These are phyloP conservation scores for Pleuronectes platessa DNA, from an alignment of 2,113 vertebrate genomes.

Conservation along the genomic window DNA sequence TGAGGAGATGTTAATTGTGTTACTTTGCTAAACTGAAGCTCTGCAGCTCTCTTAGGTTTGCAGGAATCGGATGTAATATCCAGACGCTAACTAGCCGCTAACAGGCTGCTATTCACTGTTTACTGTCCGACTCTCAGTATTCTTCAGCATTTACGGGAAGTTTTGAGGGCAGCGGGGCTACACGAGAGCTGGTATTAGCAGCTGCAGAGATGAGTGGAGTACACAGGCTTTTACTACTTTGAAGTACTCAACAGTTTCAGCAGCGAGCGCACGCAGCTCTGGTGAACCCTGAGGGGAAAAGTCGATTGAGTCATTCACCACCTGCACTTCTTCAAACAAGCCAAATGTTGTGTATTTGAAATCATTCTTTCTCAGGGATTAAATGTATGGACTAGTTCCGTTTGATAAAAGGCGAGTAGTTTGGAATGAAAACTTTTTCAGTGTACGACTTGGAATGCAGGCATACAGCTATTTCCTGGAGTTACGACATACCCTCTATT, in stretches of 20 bases:
- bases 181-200: neutral
- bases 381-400: neutral
- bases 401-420: neutral
- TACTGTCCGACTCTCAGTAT: neutral
- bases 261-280: neutral
- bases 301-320: neutral
- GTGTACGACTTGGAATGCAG: neutral
- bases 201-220: neutral
- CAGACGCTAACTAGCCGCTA: neutral
- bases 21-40: too few relatives aligned
- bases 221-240: neutral
- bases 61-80: neutral
- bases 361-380: neutral
- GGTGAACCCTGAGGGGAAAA: neutral
- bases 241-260: neutral
- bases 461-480: neutral
- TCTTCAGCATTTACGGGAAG: neutral
- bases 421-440: neutral
- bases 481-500: too few relatives aligned
- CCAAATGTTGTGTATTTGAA: neutral
- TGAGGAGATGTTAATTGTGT: too few relatives aligned
- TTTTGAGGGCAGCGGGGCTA: neutral
- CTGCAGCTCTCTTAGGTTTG: too few relatives aligned
- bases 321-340: neutral
- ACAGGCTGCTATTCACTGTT: neutral